Evolutionary conservation across 2,888 invertebrate genomes (phyloP).

Genomic region (Hypomecis punctinalis): DNA sequence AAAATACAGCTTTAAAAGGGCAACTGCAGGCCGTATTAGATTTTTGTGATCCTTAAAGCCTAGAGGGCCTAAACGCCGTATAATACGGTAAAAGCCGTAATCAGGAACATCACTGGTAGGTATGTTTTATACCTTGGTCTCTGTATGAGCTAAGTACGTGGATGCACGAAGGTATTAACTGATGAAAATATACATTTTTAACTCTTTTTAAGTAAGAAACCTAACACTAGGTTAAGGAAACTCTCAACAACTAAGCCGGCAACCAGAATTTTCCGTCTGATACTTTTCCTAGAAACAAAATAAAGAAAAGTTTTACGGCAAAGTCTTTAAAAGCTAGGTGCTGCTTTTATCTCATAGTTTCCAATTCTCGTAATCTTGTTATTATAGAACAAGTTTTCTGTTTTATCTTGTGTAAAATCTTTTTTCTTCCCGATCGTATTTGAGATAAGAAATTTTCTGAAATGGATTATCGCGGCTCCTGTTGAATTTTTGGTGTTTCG

Average conservation of each 20-base stretch:
- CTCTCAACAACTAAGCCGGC: slow-evolving; percentile 15
- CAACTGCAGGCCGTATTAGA: too few species aligned
- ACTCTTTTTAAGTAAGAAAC: too few species aligned
- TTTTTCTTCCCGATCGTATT: slow-evolving; percentile 14
- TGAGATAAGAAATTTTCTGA: not conserved
- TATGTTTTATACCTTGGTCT: too few species aligned
- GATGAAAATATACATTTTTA: too few species aligned
- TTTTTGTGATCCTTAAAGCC: too few species aligned
- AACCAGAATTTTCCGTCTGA: slow-evolving; percentile 27
- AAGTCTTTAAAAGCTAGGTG: slow-evolving; percentile 32
- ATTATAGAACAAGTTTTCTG: slow-evolving; percentile 34
- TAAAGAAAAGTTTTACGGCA: slow-evolving; percentile 31
- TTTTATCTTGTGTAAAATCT: slow-evolving; percentile 26
- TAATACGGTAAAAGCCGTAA: too few species aligned
- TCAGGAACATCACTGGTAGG: too few species aligned
- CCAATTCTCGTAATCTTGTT: slow-evolving; percentile 34
- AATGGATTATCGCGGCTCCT: not conserved
- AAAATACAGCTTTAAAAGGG: too few species aligned
- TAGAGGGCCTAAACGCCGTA: too few species aligned
- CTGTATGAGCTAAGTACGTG: too few species aligned
- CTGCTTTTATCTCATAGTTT: slow-evolving; percentile 37
- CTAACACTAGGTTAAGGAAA: not conserved
- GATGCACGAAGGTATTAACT: too few species aligned
- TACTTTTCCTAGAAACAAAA: slow-evolving; percentile 29
- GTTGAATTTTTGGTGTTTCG: not conserved